Evolutionary conservation across 2,797 vertebrate species (phyloP), one percentile per base, ranked within the genome.

Genomic region (Benthosema pterotum): DNA sequence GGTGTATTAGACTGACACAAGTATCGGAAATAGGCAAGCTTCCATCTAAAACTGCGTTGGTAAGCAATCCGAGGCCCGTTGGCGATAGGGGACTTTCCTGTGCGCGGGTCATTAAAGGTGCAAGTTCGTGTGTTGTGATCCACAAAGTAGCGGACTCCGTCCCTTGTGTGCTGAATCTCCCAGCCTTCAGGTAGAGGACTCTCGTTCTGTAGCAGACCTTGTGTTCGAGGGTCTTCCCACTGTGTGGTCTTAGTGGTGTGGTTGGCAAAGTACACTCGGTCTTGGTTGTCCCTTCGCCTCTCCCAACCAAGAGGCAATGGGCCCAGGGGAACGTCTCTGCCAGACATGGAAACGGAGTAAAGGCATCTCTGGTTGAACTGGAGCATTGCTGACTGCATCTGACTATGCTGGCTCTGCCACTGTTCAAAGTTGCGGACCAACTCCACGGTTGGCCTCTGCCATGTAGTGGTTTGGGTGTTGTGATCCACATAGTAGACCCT

Each of bases 321-420:
- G 60, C 98, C 98, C 38, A 99, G 94, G 14, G 97, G 97, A 85
- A 99, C 97, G 49, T 98, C 99, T 93, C 99, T 97, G 83, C 95
- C 96, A 63, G 96, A 95, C 93, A 99, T 94, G 0, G 97, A 98
- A 77, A 99, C 98, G 90, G 97, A 98, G 88, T 99, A 99, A 93
- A 99, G 96, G 96, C 98, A 99, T 94, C 97, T 94, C 86, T 99
- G 98, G 94, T 99, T 99, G 69, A 99, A 98, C 72, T 99, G 97
- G 74, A 99, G 97, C 96, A 99, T 99, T 87, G 97, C 97, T 90
- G 96, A 96, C 89, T 99, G 97, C 72, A 99, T 89, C 69, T 99
- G 98, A 87, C 95, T 99, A 71, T 97, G 93, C 43, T 99, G 97
- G 43, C 95, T 98, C 32, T 99, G 97, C 98, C 98, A 99, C 65